phyloP scores from a whole-genome alignment of 1,140 invertebrate species.

The Apolygus lucorum region DNA sequence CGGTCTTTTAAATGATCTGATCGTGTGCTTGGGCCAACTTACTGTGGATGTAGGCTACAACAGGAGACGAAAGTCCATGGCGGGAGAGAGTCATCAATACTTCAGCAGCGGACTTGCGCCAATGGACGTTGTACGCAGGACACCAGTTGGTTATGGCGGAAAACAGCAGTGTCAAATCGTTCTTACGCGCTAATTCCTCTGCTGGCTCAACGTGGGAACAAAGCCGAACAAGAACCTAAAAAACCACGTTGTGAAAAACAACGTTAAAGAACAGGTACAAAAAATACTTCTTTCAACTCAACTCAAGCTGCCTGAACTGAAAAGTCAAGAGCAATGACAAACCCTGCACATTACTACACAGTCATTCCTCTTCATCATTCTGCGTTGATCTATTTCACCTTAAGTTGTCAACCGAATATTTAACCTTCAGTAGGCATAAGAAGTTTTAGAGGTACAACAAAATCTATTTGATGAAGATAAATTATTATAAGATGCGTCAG shows the following conservation, averaged over 20 bases:
- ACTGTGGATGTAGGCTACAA: constrained; percentile 97
- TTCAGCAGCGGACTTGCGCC: constrained; percentile 94
- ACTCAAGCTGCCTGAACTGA: too few species aligned
- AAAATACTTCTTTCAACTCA: too few species aligned
- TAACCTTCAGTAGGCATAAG: too few species aligned
- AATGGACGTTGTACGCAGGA: constrained; percentile 82
- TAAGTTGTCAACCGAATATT: too few species aligned
- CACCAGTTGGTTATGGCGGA: constrained; percentile 94
- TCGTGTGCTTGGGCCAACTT: constrained; percentile 40
- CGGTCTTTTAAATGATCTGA: too few species aligned
- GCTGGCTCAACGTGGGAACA: constrained; percentile 87
- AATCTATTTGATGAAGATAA: too few species aligned
- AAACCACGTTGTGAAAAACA: neutral
- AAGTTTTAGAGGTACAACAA: too few species aligned
- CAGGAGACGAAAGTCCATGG: constrained; percentile 83
- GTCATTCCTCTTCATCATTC: too few species aligned
- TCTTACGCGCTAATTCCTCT: constrained; percentile 91
- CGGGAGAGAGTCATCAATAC: constrained; percentile 90
- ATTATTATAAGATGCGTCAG: too few species aligned
- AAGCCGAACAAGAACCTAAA: constrained; percentile 78
- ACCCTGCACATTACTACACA: constrained; percentile 25
- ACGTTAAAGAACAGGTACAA: neutral
- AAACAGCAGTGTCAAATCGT: constrained; percentile 91
- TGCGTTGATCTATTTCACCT: too few species aligned
- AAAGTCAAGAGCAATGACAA: too few species aligned